Evolutionary conservation across 2,888 invertebrate species (phyloP).

Genomic region (Erebia aethiops): DNA sequence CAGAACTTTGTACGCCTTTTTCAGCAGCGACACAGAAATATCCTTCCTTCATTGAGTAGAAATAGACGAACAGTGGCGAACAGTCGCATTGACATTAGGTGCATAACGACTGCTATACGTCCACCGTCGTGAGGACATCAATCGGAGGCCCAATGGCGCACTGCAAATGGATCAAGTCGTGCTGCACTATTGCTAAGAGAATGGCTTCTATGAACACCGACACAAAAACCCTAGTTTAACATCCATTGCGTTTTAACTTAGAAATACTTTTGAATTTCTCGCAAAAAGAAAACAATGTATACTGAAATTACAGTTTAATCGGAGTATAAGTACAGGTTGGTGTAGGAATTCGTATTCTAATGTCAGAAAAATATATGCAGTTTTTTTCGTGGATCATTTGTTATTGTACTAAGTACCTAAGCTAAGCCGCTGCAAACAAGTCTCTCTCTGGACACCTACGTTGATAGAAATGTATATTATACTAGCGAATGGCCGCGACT

Average conservation of each 20-base stretch:
- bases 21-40: slow-evolving; percentile 49
- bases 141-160: slow-evolving; percentile 71
- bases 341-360: slow-evolving; percentile 46
- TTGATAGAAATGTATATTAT: slow-evolving; percentile 23
- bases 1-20: slow-evolving; percentile 25
- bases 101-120: slow-evolving; percentile 80
- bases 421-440: slow-evolving; percentile 35
- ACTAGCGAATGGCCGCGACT: too few relatives aligned
- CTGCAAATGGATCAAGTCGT: slow-evolving; percentile 70
- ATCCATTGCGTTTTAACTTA: slow-evolving; percentile 34
- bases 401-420: slow-evolving; percentile 45
- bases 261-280: not conserved
- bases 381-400: slow-evolving; percentile 49
- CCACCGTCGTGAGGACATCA: slow-evolving; percentile 68
- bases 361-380: slow-evolving; percentile 54
- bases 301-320: slow-evolving; percentile 1
- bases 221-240: slow-evolving; percentile 13
- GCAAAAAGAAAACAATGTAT: slow-evolving; percentile 34
- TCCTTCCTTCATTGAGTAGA: slow-evolving; percentile 62
- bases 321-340: slow-evolving; percentile 13
- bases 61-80: slow-evolving; percentile 66
- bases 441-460: slow-evolving; percentile 35
- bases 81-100: slow-evolving; percentile 76
- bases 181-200: slow-evolving; percentile 47
- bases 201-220: slow-evolving; percentile 36